These are phyloP conservation scores for Propsilocerus akamusi DNA, from an alignment of 1,140 invertebrate genomes.

Conservation along the genomic window DNA sequence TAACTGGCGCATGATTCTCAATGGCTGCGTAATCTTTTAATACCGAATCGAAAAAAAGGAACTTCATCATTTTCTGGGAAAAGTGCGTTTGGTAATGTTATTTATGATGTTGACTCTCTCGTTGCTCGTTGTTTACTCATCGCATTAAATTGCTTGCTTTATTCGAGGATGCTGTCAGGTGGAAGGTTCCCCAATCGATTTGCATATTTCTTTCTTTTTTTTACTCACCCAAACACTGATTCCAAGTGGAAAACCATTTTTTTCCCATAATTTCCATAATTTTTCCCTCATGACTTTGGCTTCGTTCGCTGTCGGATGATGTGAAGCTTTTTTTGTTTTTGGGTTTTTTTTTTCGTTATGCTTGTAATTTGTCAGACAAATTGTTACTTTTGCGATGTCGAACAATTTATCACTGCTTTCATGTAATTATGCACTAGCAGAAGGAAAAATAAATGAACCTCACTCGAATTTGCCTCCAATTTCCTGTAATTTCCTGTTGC, in stretches of 20 bases:
- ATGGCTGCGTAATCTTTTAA: too few species aligned
- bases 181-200: neutral
- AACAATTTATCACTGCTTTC: neutral
- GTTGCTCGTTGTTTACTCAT: neutral
- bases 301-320: too few species aligned
- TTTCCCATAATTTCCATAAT: neutral
- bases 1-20: neutral
- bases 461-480: neutral
- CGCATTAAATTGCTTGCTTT: neutral
- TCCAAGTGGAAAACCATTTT: too few species aligned
- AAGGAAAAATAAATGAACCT: neutral
- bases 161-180: neutral
- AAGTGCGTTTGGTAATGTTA: too few species aligned
- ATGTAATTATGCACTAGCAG: neutral
- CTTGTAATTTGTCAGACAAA: neutral
- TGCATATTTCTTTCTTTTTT: neutral
- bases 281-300: neutral
- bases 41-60: too few species aligned
- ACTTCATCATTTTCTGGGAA: too few species aligned
- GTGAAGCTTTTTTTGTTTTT: too few species aligned
- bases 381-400: neutral
- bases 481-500: slow-evolving; percentile 2
- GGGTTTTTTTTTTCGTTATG: neutral
- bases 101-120: slow-evolving; percentile 1
- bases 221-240: neutral